Evolutionary conservation across 2,888 invertebrate species (phyloP), one percentile per base, ranked within the genome.

Genomic region (Scelioninae gen. 1): DNA sequence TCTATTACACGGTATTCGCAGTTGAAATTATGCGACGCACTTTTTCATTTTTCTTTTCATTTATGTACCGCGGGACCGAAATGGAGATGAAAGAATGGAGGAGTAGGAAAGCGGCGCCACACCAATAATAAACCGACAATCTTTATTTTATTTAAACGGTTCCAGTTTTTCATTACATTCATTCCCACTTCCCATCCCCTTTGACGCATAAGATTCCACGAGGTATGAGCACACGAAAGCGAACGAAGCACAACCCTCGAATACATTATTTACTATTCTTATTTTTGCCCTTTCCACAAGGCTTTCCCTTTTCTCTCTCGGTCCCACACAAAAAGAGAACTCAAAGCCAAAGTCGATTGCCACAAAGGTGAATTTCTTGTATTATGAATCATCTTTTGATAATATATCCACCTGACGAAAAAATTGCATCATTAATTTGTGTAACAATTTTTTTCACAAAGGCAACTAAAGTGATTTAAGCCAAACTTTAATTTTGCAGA

Each of bases 81-180:
- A 77, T 77, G 68, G 34, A 65, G 60, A 77, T 77, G 77, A 82
- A 78, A 75, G 75, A 78, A 74, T 34, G 43, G 40, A 74, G 51
- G 13, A 40, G 29, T 9, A n/a, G 38, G 10, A 88, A 87, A 84
- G 82, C 66, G 86, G 84, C 87, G 86, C 87, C 87, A 85, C 87
- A 87, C 88, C 87, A 89, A 91, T 91, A 90, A 90, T 89, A 89
- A 87, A 89, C 89, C 88, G 88, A 89, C 89, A 88, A 88, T 89
- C 89, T 92, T 90, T 91, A 91, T 91, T 92, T 92, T 91, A 91
- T 92, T 92, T 91, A 91, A 91, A 89, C 90, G 88, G 87, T 87
- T 84, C 88, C 89, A 88, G 89, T 92, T 92, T 92, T 92, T 92
- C 91, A 92, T 92, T 91, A 91, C 88, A 87, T 89, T 90, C 89